Conservation (phyloP, 2,113 vertebrate species). For the Gorsachius goisagi region DNA sequence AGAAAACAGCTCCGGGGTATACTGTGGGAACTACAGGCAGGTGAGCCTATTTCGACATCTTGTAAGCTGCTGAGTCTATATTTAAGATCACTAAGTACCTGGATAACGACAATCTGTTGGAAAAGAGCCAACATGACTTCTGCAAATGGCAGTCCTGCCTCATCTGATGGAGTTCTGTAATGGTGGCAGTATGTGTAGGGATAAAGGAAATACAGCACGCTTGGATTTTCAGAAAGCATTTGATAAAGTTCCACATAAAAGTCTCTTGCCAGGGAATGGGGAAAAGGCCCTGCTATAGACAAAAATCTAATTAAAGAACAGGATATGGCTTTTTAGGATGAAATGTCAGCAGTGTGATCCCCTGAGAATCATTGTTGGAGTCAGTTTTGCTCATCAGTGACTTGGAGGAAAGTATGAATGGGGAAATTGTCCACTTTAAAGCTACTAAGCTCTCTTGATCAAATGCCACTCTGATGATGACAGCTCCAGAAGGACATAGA, state of each 20-base stretch:
- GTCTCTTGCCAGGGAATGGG: not conserved
- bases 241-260: not conserved
- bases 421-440: not conserved
- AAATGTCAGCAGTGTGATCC: not conserved
- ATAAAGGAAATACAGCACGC: not conserved
- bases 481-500: not conserved
- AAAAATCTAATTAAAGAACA: not conserved
- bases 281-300: not conserved
- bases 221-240: not conserved
- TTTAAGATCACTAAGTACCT: not conserved
- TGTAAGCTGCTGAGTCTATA: not conserved
- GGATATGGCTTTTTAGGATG: not conserved
- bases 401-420: not conserved
- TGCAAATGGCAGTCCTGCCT: not conserved
- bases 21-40: not conserved
- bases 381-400: not conserved
- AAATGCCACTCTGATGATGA: not conserved
- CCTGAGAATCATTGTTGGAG: not conserved
- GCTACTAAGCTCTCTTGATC: not conserved
- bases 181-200: rapidly evolving
- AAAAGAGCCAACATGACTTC: not conserved
- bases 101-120: not conserved
- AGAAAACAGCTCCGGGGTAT: not conserved
- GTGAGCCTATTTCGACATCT: not conserved
- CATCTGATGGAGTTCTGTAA: not conserved